Evolutionary conservation across 2,113 vertebrate genomes (phyloP).

Genomic region (Ophthalmolycus amberensis): DNA sequence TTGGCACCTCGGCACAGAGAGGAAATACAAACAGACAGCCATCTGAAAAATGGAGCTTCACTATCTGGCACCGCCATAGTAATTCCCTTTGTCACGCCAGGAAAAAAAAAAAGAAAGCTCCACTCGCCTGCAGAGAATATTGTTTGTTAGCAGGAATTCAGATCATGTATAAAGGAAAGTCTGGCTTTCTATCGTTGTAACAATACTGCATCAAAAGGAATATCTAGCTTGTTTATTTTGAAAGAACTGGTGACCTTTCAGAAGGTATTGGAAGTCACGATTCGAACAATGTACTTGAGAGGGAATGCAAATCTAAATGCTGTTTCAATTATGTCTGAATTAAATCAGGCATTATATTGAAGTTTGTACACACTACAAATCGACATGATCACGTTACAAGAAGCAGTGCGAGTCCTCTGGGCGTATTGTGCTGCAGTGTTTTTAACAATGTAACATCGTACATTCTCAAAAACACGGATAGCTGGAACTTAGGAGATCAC

Average conservation of each 20-base stretch:
- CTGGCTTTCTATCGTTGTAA: constrained; percentile 27
- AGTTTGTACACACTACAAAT: background rate
- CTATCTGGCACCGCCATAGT: constrained; percentile 54
- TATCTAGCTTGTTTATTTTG: constrained; percentile 33
- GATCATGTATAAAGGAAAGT: constrained; percentile 46
- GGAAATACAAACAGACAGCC: constrained; percentile 70
- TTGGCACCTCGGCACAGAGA: constrained; percentile 65
- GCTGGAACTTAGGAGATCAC: constrained; percentile 13
- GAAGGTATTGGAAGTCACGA: background rate
- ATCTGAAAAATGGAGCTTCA: constrained; percentile 67
- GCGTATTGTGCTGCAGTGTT: constrained; percentile 7
- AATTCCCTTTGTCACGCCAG: constrained; percentile 62
- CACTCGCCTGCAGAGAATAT: constrained; percentile 44
- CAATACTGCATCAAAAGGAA: constrained; percentile 10
- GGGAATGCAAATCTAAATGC: background rate
- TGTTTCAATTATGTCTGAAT: background rate
- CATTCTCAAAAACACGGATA: constrained; percentile 13
- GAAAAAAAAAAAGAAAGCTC: constrained; percentile 1
- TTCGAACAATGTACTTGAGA: constrained; percentile 8
- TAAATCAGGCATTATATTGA: background rate
- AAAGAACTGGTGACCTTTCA: constrained; percentile 41
- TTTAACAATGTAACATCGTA: constrained; percentile 24
- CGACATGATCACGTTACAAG: constrained; percentile 1
- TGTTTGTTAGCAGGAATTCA: constrained; percentile 57
- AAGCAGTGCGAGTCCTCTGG: background rate